A percentile compares a stretch with the other conserved stretches of the same genome.
Conservation (phyloP, 2,797 vertebrate species). For the Pyrocephalus nanus region DNA sequence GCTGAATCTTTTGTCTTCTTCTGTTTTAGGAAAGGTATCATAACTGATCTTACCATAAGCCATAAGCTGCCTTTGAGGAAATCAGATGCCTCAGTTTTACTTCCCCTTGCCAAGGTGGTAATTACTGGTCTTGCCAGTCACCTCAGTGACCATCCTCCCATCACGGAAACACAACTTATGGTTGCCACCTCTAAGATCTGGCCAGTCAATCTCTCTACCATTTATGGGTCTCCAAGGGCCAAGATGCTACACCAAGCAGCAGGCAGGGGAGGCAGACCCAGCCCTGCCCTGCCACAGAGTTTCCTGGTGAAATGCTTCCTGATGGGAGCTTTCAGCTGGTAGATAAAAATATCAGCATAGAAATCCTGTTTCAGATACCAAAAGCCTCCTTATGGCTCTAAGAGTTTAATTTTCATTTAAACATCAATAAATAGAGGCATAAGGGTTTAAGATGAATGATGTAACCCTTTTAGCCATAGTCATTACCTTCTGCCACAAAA, state of each 20-base stretch:
- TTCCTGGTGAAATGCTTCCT: background rate
- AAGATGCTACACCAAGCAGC: background rate
- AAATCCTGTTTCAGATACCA: constrained; percentile 62
- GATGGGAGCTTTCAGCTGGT: background rate
- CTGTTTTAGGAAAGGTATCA: background rate
- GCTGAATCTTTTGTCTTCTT: constrained; percentile 1
- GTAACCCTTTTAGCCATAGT: constrained; percentile 74
- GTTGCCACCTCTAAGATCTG: background rate
- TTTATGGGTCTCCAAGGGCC: background rate
- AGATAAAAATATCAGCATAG: constrained; percentile 35
- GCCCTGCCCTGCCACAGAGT: background rate
- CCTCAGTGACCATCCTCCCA: background rate
- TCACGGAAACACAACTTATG: background rate
- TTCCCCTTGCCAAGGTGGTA: background rate
- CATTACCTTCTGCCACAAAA: constrained; percentile 75
- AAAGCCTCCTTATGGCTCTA: constrained; percentile 67
- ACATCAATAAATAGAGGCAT: constrained; percentile 76
- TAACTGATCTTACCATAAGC: background rate
- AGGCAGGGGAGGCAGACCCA: background rate
- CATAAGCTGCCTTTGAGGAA: background rate
- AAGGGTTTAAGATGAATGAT: constrained; percentile 78
- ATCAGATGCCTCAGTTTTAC: background rate
- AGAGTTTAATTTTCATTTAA: constrained; percentile 80
- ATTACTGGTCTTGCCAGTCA: background rate
- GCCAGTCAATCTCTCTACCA: background rate